Evolutionary conservation across 2,888 invertebrate genomes (phyloP), one percentile per base, ranked within the genome.

Genomic region (Callimorpha dominula): DNA sequence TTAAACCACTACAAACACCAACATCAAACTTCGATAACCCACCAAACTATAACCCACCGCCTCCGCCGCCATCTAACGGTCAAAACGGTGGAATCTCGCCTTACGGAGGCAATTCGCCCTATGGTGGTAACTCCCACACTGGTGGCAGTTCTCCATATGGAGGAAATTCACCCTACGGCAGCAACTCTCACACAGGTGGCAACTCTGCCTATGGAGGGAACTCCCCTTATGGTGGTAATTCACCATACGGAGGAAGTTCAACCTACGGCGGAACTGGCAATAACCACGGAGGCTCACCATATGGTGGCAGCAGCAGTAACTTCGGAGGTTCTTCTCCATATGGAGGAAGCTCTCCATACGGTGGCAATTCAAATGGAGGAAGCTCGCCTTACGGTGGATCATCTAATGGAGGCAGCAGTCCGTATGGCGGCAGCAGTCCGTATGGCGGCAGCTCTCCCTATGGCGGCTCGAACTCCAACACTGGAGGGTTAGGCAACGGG

Each of bases 11-110:
- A 14, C 91, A 89, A 73, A 78, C 90, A 17, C 92, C 94, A 7
- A 80, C 91, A 12, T 84, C 85, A 52, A 87, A 90, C 80, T 91
- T 87, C 70, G 94, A 95, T 71, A 88, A 91, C 4, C 83, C 90
- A 2, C 96, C 96, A 6, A 91, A 89, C 80, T 95, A 96, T 84
- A 91, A 94, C 12, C 92, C 95, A n/a, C 96, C 95, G 0, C 91
- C 93, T 0, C 93, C 95, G 0, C 93, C 95, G 0, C 95, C 95
- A 1, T 57, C 83, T 40, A 86, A 83, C 57, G 54, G 54, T 20
- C 49, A 49, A 49, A 49, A 49, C 50, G 73, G 79, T 83, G 85
- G 86, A 5, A 65, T 64, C 40, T 65, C 82, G 31, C 83, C 74
- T 20, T 87, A 89, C 81, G 73, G 79, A 84, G 84, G 85, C 8